A percentile compares a stretch with the other conserved stretches of the same genome.
Evolutionary conservation across 2,888 invertebrate species (phyloP).

Genomic region (Zaprionus bogoriensis): DNA sequence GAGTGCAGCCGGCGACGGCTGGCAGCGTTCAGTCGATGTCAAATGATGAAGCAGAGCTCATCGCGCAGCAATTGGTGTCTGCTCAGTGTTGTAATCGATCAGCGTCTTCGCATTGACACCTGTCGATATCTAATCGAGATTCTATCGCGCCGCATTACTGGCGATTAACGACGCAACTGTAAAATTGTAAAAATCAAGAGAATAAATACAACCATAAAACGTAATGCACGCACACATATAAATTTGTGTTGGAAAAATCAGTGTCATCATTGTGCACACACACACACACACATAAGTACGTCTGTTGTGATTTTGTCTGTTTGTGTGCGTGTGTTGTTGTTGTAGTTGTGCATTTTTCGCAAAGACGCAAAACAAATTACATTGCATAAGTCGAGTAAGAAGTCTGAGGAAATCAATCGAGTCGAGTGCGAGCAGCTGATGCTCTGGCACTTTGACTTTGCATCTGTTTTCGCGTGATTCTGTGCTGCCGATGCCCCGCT

Average conservation of each 20-base stretch:
- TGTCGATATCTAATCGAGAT: conserved; percentile 83
- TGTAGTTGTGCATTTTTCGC: conserved; percentile 40
- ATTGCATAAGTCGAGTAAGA: conserved; percentile 68
- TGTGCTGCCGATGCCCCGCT: conserved; percentile 30
- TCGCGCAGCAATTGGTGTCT: conserved; percentile 79
- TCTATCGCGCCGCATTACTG: conserved; percentile 81
- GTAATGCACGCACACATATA: not conserved
- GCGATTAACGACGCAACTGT: conserved; percentile 67
- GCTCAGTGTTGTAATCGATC: conserved; percentile 82
- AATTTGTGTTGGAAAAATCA: conserved; percentile 7
- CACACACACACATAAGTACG: not conserved
- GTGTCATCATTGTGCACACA: conserved; percentile 26
- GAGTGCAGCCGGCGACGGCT: conserved; percentile 10
- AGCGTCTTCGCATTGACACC: conserved; percentile 83
- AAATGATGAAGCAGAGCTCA: conserved; percentile 83
- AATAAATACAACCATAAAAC: conserved; percentile 10
- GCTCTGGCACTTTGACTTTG: not conserved
- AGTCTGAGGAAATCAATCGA: conserved; percentile 29
- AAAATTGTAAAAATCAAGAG: conserved; percentile 4
- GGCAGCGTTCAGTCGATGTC: conserved; percentile 79
- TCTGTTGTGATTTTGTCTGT: not conserved
- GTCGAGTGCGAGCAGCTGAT: conserved; percentile 58
- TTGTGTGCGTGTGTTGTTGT: conserved; percentile 22
- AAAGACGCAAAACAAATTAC: conserved; percentile 72
- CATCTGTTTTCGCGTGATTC: conserved; percentile 30